These are phyloP conservation scores for Sinocyclocheilus anshuiensis DNA, from an alignment of 2,113 vertebrate species.

Conservation along the genomic window DNA sequence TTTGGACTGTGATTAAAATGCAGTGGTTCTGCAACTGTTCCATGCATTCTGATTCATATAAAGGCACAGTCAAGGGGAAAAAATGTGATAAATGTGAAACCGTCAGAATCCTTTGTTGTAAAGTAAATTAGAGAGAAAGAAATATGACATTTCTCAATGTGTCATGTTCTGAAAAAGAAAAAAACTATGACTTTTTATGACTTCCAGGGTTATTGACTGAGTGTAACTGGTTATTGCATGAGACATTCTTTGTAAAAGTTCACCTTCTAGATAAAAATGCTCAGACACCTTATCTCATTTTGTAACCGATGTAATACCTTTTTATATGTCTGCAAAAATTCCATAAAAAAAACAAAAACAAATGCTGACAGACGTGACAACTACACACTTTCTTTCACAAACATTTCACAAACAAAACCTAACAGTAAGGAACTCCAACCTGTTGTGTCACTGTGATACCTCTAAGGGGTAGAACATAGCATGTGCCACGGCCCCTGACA, in stretches of 20 bases:
- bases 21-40: no score
- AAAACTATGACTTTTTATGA: not conserved
- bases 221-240: not conserved
- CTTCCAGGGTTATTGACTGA: not conserved
- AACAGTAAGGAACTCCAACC: constrained; percentile 55
- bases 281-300: no score
- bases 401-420: not conserved
- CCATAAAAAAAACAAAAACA: no score
- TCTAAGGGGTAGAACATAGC: constrained; percentile 78
- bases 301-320: no score
- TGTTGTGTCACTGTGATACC: constrained; percentile 67
- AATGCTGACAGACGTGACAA: not conserved
- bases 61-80: no score
- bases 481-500: constrained; percentile 73
- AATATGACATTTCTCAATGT: not conserved
- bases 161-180: not conserved
- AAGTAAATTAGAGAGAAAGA: not conserved
- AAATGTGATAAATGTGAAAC: no score
- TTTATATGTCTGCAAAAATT: no score
- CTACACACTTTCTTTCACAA: not conserved
- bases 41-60: no score
- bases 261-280: not conserved
- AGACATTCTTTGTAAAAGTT: not conserved
- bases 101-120: not conserved
- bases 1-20: no score